Base-by-base conservation (phyloP, 1,140 invertebrate species). In the Heliothis virescens region DNA sequence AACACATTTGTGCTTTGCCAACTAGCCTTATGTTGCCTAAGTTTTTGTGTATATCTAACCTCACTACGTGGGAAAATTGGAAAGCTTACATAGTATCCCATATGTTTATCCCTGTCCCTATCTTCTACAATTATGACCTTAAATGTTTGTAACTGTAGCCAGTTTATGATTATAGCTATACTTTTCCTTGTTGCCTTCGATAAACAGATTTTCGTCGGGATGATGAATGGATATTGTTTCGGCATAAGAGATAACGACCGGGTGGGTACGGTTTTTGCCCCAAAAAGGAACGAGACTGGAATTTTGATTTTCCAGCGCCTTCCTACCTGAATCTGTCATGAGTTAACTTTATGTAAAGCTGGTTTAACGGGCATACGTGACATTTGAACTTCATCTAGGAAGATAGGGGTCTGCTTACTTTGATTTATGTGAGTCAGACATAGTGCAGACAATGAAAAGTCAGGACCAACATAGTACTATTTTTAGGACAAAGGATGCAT, bases 191-290 rank as follows among this genome's bases (percentile, higher is more conserved):
- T 48, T 47, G 41, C 7, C 62, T 65, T 48, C 62, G 62, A 65
- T 65, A 65, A 65, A 65, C 62, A 65, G 62, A 65, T 48, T 65
- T 65, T 34, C 41, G 62, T 48, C 62, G 62, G 47, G 34, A 48
- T 65, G 62, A 65, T 48, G 62, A 65, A 65, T 65, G 62, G 62
- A 65, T 48, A 65, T 65, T 41, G 62, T 65, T 48, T 65, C 62
- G n/a, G 41, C 11, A 59, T 59, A 41, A 21, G 62, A 65, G 62
- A 65, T 65, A 65, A 65, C 62, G 62, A 41, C 62, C 62, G 62
- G 62, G n/a, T 41, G 11, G 62, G 62, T 65, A 65, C 62, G 62
- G 18, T 57, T 63, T 65, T 16, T n/a, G 34, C 4, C 62, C 62
- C 62, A 48, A 65, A 65, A 65, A 41, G 47, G 62, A 48, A 47